Percentiles rank a stretch among this genome's conserved stretches.
Conservation (phyloP, 2,888 invertebrate species). For the Acronicta psi region DNA sequence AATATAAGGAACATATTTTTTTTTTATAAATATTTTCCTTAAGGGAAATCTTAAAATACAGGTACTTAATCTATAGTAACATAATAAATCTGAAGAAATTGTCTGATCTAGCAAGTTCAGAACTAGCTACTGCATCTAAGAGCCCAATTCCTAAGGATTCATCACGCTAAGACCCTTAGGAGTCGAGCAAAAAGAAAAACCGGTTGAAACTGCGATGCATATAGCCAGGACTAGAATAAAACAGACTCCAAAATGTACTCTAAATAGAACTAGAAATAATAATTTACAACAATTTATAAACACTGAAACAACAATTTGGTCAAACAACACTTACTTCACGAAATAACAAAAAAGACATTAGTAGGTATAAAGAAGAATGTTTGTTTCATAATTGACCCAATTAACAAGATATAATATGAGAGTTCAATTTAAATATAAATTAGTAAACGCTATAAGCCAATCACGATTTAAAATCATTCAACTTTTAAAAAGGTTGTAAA, state of each 20-base stretch:
- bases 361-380: constrained; percentile 53
- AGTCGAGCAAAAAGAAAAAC: no score
- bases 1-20: no score
- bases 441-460: constrained; percentile 30
- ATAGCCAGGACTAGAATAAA: no score
- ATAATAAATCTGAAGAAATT: no score
- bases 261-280: constrained; percentile 71
- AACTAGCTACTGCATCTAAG: no score
- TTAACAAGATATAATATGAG: constrained; percentile 60
- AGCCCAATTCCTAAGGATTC: no score
- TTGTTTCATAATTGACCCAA: constrained; percentile 71
- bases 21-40: no score
- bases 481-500: constrained; percentile 4
- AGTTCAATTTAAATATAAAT: constrained; percentile 28
- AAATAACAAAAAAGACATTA: constrained; percentile 49
- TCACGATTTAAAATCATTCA: constrained; percentile 11
- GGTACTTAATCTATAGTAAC: no score
- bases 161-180: no score
- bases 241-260: constrained; percentile 30
- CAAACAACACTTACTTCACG: constrained; percentile 74
- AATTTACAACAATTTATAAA: constrained; percentile 63
- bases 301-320: constrained; percentile 81
- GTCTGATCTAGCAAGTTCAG: no score
- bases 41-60: no score
- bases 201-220: no score